Evolutionary conservation across 1,140 invertebrate species (phyloP).

Genomic region (Caenorhabditis tropicalis): DNA sequence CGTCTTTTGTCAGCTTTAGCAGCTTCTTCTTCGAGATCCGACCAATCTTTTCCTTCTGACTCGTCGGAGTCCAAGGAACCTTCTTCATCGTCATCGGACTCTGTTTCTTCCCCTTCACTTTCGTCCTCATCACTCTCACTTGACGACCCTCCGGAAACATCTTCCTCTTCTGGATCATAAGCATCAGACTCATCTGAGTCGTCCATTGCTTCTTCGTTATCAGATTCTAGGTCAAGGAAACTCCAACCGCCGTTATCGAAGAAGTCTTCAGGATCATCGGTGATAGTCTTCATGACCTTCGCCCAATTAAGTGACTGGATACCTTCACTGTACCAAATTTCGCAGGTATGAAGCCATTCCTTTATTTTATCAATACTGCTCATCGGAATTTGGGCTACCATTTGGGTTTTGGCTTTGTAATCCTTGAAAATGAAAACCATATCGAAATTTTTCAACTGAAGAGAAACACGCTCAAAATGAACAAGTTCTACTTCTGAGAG

Average conservation of each 20-base stretch:
- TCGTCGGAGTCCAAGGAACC: constrained; percentile 62
- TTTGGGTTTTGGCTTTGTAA: constrained; percentile 89
- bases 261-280: constrained; percentile 96
- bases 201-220: constrained; percentile 70
- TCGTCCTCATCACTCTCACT: constrained; percentile 75
- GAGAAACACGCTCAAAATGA: constrained; percentile 97
- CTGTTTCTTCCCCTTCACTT: constrained; percentile 63
- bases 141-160: constrained; percentile 60
- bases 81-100: constrained; percentile 60
- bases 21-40: constrained; percentile 84
- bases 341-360: constrained; percentile 80
- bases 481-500: constrained; percentile 96
- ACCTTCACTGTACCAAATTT: constrained; percentile 96
- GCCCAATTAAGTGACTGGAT: constrained; percentile 98
- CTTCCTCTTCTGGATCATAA: constrained; percentile 70
- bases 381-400: constrained; percentile 98
- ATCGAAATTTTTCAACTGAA: constrained; percentile 98
- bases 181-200: constrained; percentile 66
- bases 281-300: constrained; percentile 99
- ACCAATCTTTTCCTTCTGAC: constrained; percentile 68
- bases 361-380: constrained; percentile 98
- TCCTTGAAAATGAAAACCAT: constrained; percentile 99
- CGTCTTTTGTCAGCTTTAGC: constrained; percentile 68
- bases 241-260: constrained; percentile 98
- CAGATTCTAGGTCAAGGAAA: constrained; percentile 93